phyloP scores from a whole-genome alignment of 2,797 vertebrate species.

The Centropyge bicolor region DNA sequence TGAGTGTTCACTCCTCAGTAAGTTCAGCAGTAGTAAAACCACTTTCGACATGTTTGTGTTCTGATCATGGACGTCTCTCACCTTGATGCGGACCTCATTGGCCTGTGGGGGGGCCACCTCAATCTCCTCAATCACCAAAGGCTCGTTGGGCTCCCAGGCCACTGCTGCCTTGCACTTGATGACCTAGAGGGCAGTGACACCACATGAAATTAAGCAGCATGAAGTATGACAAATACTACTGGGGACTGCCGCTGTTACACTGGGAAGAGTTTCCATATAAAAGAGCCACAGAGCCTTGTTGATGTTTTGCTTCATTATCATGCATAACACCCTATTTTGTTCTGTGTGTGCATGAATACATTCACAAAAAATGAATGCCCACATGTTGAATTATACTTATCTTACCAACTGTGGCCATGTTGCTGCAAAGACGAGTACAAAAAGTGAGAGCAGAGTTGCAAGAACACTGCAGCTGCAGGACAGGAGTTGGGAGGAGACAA shows the following conservation, averaged over 20 bases:
- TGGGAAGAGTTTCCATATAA: too few species aligned
- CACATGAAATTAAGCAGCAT: background rate
- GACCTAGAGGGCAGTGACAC: conserved; percentile 78
- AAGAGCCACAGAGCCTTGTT: background rate
- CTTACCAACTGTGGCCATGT: conserved; percentile 76
- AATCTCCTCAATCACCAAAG: conserved; percentile 91
- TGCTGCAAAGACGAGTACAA: background rate
- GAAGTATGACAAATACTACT: background rate
- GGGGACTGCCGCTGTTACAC: background rate
- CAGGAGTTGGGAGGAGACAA: background rate
- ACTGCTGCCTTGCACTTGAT: conserved; percentile 95
- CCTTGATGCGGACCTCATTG: conserved; percentile 93
- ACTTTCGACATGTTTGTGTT: background rate
- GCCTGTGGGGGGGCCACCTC: conserved; percentile 91
- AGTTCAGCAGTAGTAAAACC: too few species aligned
- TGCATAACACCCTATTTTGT: too few species aligned
- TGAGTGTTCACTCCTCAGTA: too few species aligned
- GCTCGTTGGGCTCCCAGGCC: conserved; percentile 88
- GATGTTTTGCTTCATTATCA: too few species aligned
- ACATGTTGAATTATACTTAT: conserved; percentile 49
- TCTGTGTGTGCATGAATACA: too few species aligned
- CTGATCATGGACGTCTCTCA: conserved; percentile 57
- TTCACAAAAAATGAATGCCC: background rate
- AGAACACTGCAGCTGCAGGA: background rate
- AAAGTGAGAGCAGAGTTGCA: background rate